Evolutionary conservation across 2,888 invertebrate genomes (phyloP).

Genomic region (Polia nebulosa): DNA sequence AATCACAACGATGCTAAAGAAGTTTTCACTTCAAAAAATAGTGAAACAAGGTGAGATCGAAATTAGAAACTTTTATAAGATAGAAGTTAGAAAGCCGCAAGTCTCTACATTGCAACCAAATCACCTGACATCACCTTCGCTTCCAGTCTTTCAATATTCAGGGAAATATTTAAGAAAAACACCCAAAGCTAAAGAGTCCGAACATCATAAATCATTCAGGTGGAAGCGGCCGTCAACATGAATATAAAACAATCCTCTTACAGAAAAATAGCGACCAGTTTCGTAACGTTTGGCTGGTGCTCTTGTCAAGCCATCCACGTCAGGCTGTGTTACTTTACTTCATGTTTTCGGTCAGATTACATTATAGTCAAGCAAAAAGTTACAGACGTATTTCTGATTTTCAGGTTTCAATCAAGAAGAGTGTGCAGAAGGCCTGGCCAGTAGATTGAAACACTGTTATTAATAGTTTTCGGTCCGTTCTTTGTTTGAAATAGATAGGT

Average conservation of each 20-base stretch:
- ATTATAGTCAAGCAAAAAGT: slow-evolving; percentile 65
- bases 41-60: no score
- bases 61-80: no score
- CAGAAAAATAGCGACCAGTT: slow-evolving; percentile 59
- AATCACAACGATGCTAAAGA: no score
- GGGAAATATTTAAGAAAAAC: slow-evolving; percentile 7
- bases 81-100: no score
- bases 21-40: no score
- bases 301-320: slow-evolving; percentile 68
- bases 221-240: slow-evolving; percentile 65
- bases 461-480: slow-evolving; percentile 35
- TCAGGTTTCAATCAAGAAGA: slow-evolving; percentile 68
- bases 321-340: slow-evolving; percentile 61
- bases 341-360: slow-evolving; percentile 64
- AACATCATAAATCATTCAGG: slow-evolving; percentile 59
- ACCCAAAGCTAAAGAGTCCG: slow-evolving; percentile 8
- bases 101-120: background rate
- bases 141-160: background rate
- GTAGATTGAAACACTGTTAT: slow-evolving; percentile 47
- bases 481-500: slow-evolving; percentile 25
- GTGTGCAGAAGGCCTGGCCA: slow-evolving; percentile 46
- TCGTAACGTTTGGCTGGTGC: slow-evolving; percentile 51
- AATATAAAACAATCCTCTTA: slow-evolving; percentile 58
- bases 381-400: slow-evolving; percentile 59
- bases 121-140: background rate